These are phyloP conservation scores for Heterodera carotae DNA, from an alignment of 1,140 invertebrate species.

Conservation along the genomic window DNA sequence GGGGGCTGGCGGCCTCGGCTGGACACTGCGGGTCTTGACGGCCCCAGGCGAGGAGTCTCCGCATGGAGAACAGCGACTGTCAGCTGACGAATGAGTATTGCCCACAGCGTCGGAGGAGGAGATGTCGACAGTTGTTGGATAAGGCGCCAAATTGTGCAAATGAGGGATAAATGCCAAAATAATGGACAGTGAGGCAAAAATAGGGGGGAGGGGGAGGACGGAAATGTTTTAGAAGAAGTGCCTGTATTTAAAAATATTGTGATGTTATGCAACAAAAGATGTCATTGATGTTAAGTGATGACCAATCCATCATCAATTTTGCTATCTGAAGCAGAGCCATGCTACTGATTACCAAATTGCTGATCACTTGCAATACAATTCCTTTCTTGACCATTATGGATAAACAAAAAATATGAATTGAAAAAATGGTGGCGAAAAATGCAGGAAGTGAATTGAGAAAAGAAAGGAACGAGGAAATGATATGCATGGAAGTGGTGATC, in stretches of 20 bases:
- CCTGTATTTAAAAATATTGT: too few species aligned
- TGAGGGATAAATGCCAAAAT: background rate
- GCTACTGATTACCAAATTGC: background rate
- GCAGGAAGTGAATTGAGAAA: background rate
- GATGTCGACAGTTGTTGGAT: too few species aligned
- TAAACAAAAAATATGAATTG: background rate
- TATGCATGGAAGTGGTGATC: background rate
- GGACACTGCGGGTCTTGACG: conserved; percentile 31
- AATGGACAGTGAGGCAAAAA: background rate
- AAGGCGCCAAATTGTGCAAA: too few species aligned
- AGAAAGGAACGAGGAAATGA: too few species aligned
- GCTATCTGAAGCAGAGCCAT: too few species aligned
- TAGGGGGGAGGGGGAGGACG: background rate
- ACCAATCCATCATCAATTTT: too few species aligned
- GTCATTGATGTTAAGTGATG: too few species aligned
- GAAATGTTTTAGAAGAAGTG: too few species aligned
- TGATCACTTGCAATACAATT: background rate
- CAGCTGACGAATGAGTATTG: background rate
- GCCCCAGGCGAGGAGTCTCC: conserved; percentile 30
- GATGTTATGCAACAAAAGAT: too few species aligned
- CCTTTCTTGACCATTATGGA: background rate
- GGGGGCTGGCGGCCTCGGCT: conserved; percentile 33
- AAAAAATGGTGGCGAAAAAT: background rate
- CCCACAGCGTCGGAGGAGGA: background rate
- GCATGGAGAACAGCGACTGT: conserved; percentile 18